Evolutionary conservation across 2,888 invertebrate species (phyloP).

Genomic region (Mythimna lalbum): DNA sequence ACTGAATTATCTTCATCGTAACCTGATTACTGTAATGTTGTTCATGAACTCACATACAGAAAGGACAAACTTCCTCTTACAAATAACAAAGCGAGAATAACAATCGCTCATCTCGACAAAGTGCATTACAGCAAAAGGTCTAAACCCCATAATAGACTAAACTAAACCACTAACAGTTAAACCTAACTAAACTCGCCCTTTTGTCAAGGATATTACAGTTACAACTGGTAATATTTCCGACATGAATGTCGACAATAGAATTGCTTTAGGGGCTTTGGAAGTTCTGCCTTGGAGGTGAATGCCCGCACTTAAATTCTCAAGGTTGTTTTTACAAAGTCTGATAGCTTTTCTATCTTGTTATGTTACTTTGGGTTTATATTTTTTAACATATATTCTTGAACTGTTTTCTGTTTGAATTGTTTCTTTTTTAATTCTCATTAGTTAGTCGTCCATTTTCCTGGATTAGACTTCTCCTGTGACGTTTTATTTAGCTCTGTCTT

Average conservation of each 20-base stretch:
- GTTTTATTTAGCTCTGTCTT: not conserved
- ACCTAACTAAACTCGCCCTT: constrained; percentile 25
- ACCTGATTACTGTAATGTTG: not conserved
- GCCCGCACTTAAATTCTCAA: not conserved
- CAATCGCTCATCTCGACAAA: not conserved
- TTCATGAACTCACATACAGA: not conserved
- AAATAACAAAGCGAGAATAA: constrained; percentile 1
- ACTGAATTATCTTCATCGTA: not conserved
- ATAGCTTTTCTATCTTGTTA: not conserved
- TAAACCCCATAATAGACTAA: constrained; percentile 11
- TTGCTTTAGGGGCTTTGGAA: constrained; percentile 16
- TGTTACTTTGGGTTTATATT: not conserved
- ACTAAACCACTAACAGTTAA: constrained; percentile 16
- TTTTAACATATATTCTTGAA: not conserved
- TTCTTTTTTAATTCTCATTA: not conserved
- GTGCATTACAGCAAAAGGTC: constrained; percentile 12
- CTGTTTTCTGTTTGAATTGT: too few relatives aligned
- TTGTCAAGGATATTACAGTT: constrained; percentile 19
- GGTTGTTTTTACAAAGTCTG: not conserved
- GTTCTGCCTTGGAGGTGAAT: constrained; percentile 7
- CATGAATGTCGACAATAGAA: constrained; percentile 30
- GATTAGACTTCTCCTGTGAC: too few relatives aligned
- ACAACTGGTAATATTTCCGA: constrained; percentile 4
- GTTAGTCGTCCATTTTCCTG: too few relatives aligned
- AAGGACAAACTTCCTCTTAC: not conserved